Percentiles rank a stretch among this genome's conserved stretches.
Conservation (phyloP, 1,140 invertebrate species). For the Magallana gigas region DNA sequence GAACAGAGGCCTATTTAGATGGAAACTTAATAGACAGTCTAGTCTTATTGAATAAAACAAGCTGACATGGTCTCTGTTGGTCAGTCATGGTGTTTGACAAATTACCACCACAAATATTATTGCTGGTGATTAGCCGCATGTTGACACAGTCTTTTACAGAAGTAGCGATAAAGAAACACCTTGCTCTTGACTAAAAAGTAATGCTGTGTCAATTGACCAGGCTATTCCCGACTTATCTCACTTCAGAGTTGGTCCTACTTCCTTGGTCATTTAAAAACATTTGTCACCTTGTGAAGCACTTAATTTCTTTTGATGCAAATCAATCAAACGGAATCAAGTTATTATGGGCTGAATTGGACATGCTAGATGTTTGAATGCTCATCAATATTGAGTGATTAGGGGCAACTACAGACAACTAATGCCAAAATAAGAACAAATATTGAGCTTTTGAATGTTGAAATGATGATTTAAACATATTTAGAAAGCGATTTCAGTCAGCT, state of each 20-base stretch:
- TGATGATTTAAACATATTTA: slow-evolving; percentile 18
- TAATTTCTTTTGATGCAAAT: background rate
- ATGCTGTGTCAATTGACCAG: background rate
- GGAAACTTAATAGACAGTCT: background rate
- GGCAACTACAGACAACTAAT: background rate
- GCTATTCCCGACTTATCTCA: background rate
- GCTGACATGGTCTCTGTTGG: background rate
- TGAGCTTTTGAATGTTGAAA: background rate
- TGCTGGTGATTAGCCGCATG: background rate
- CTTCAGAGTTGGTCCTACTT: slow-evolving; percentile 6
- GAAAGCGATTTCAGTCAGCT: slow-evolving; percentile 19
- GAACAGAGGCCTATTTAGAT: background rate
- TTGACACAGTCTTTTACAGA: background rate
- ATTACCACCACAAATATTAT: slow-evolving; percentile 23
- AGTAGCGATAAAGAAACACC: background rate
- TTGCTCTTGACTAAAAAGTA: background rate
- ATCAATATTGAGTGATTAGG: background rate
- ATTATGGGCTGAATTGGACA: background rate
- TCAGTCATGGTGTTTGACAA: background rate
- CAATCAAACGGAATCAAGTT: background rate
- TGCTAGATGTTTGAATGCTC: background rate
- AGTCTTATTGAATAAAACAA: background rate
- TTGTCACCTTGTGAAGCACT: background rate
- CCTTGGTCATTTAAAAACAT: slow-evolving; percentile 19
- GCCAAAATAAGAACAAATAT: background rate